phyloP scores from a whole-genome alignment of 2,113 vertebrate genomes.

The Apodemus sylvaticus region DNA sequence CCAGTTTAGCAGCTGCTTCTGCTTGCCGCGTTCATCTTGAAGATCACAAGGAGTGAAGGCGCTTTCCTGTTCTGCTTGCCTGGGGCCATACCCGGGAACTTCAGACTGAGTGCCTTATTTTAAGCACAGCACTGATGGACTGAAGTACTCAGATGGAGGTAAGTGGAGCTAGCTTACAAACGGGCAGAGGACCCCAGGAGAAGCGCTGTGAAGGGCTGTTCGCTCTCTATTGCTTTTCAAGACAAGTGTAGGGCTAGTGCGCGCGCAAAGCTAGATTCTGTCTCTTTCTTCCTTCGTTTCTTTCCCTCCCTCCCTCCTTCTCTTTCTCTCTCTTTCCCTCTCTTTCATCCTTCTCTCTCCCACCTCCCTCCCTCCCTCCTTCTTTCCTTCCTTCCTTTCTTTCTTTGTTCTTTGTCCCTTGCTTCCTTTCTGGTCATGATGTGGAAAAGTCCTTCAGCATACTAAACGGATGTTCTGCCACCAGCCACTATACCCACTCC shows the following conservation, averaged over 20 bases:
- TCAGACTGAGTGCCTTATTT: constrained; percentile 23
- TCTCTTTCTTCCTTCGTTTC: not conserved
- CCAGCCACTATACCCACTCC: too few relatives aligned
- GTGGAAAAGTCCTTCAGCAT: not conserved
- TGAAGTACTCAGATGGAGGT: not conserved
- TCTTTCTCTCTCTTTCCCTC: not conserved
- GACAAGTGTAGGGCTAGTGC: not conserved
- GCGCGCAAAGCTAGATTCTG: not conserved
- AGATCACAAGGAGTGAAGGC: constrained; percentile 32
- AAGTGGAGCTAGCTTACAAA: not conserved
- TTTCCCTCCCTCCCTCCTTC: not conserved
- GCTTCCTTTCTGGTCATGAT: not conserved
- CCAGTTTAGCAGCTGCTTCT: not conserved
- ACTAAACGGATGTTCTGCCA: not conserved
- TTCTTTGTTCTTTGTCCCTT: not conserved
- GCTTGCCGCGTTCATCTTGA: not conserved
- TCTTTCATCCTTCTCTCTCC: not conserved
- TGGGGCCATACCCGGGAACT: not conserved
- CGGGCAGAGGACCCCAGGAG: not conserved
- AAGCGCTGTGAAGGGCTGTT: constrained; percentile 9
- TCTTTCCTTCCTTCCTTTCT: not conserved
- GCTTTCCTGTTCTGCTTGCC: not conserved
- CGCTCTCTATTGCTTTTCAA: constrained; percentile 27
- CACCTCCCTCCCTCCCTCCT: fast-evolving
- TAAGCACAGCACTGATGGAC: constrained; percentile 36